phyloP scores from a whole-genome alignment of 2,888 invertebrate species.

The Periphyllus acericola region DNA sequence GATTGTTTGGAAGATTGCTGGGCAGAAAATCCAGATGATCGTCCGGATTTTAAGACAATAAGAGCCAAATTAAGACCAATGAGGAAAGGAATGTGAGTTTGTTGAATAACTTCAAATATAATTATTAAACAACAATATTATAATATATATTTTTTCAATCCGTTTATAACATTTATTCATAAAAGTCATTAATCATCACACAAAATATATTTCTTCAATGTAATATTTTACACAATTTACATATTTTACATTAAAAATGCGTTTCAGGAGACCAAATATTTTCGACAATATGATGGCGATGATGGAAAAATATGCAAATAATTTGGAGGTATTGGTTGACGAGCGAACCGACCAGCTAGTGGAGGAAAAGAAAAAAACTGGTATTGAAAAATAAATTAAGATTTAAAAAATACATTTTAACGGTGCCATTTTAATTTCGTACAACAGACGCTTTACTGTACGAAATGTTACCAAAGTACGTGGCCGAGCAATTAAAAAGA shows the following conservation, averaged over 20 bases:
- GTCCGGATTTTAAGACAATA: constrained; percentile 88
- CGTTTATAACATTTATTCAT: too few species aligned
- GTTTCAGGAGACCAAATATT: constrained; percentile 87
- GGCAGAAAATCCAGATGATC: constrained; percentile 80
- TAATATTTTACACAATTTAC: not conserved
- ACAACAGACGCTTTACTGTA: constrained; percentile 80
- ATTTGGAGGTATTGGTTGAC: constrained; percentile 91
- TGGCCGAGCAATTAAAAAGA: constrained; percentile 91
- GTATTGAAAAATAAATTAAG: constrained; percentile 67
- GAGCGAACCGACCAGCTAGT: constrained; percentile 92
- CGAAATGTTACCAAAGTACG: constrained; percentile 88
- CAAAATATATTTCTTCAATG: not conserved
- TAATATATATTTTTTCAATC: too few species aligned
- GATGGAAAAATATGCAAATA: constrained; percentile 97
- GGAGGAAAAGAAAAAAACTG: constrained; percentile 96
- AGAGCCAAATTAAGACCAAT: constrained; percentile 82
- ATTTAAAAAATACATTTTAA: not conserved
- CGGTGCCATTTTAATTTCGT: constrained; percentile 54
- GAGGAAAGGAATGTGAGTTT: constrained; percentile 87
- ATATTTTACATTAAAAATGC: not conserved
- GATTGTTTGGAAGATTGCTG: constrained; percentile 89
- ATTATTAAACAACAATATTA: not conserved
- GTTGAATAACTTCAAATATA: not conserved
- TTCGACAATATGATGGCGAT: constrained; percentile 98
- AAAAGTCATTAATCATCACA: not conserved